These are phyloP conservation scores for Heterochromis multidens DNA, from an alignment of 2,113 vertebrate species.

Conservation along the genomic window DNA sequence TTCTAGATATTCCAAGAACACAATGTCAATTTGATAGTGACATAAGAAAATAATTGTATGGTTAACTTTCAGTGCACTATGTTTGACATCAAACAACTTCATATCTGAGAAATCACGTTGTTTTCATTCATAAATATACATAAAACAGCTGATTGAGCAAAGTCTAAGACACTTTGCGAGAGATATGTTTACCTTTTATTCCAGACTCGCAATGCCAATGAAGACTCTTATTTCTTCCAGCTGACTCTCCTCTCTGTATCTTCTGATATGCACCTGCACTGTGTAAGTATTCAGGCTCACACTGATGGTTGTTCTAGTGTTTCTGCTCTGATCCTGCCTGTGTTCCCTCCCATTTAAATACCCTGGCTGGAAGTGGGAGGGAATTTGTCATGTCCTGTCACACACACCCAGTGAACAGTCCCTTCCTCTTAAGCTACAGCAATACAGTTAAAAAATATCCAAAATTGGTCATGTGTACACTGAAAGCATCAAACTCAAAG, in stretches of 20 bases:
- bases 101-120: neutral
- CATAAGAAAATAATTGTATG: neutral
- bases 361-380: conserved; percentile 33
- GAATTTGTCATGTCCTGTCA: conserved; percentile 50
- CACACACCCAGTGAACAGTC: neutral
- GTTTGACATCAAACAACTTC: neutral
- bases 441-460: neutral
- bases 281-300: neutral
- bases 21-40: neutral
- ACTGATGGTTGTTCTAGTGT: neutral
- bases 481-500: neutral
- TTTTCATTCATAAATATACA: neutral
- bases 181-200: conserved; percentile 36
- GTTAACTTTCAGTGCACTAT: neutral
- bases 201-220: neutral
- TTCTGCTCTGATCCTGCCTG: neutral
- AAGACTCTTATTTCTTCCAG: neutral
- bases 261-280: neutral
- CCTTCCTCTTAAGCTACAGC: neutral
- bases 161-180: neutral
- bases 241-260: neutral
- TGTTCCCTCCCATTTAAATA: conserved; percentile 18
- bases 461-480: conserved; percentile 28
- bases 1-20: neutral
- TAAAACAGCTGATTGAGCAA: neutral